Percentiles rank a stretch among this genome's conserved stretches.
Conservation (phyloP, 2,797 vertebrate species). For the Erithacus rubecula region DNA sequence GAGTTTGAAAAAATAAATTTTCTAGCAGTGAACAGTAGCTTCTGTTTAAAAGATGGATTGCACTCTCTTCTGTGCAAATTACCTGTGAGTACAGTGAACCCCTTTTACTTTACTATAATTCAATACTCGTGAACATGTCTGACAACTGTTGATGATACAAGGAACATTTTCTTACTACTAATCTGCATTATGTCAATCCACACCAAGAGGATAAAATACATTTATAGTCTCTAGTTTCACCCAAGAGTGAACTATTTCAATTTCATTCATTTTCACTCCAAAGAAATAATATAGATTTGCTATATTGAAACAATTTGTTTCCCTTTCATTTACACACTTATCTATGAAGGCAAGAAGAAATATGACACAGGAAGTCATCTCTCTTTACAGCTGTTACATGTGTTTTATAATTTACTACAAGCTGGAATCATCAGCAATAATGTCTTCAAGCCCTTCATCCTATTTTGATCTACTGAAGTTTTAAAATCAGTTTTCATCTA, state of each 20-base stretch:
- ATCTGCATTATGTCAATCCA: slow-evolving; percentile 44
- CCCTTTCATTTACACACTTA: slow-evolving; percentile 71
- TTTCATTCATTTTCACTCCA: slow-evolving; percentile 66
- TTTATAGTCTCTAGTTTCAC: slow-evolving; percentile 66
- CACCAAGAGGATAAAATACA: slow-evolving; percentile 67
- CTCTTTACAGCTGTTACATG: slow-evolving; percentile 48
- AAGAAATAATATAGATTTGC: slow-evolving; percentile 68
- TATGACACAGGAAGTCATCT: slow-evolving; percentile 39
- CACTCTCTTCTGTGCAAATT: slow-evolving; percentile 35
- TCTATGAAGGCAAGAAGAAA: slow-evolving; percentile 57
- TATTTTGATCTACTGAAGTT: slow-evolving; percentile 53
- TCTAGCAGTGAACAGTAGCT: background rate
- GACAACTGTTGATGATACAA: slow-evolving; percentile 16
- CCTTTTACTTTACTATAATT: slow-evolving; percentile 43
- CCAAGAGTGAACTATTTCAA: slow-evolving; percentile 70
- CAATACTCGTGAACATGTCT: background rate
- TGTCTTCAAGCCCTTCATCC: slow-evolving; percentile 44
- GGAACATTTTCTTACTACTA: slow-evolving; percentile 49
- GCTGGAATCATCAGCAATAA: slow-evolving; percentile 70
- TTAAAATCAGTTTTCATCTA: slow-evolving; percentile 59
- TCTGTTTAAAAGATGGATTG: slow-evolving; percentile 30
- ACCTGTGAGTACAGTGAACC: background rate
- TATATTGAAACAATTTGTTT: slow-evolving; percentile 66
- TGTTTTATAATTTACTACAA: slow-evolving; percentile 69
- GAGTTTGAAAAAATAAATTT: background rate